Evolutionary conservation across 2,888 invertebrate genomes (phyloP), one percentile per base, ranked within the genome.

Genomic region (Xiphydria camelus): DNA sequence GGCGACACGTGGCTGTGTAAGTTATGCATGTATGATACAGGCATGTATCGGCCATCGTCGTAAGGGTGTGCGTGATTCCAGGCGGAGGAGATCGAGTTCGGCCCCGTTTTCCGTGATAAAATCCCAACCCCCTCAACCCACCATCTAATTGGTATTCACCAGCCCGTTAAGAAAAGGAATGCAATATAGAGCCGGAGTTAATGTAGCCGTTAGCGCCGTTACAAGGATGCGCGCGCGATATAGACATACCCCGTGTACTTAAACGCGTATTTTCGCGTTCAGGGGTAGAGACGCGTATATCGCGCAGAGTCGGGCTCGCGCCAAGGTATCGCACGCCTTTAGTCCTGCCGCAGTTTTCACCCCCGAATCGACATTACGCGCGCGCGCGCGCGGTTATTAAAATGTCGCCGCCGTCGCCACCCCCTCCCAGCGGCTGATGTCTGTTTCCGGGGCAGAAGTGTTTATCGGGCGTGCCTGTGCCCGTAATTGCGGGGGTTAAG

Each of bases 321-420:
- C n/a, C n/a, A n/a, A 29, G 29, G 29, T 29, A 29, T 29, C n/a
- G n/a, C n/a, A n/a, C n/a, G n/a, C n/a, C n/a, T n/a, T n/a, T n/a
- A n/a, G n/a, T n/a, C n/a, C n/a, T n/a, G n/a, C 15, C 12, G 14
- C 3, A 29, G 29, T 6, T 14, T 29, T 15, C 9, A 29, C 37
- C 34, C 32, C 47, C 33, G 26, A 15, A 40, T 48, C 46, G 47
- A 53, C 50, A 55, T 59, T 59, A 61, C 51, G 52, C 55, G 47
- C 55, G 58, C 53, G 58, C 58, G 60, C 51, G 52, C 55, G 47
- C 55, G 58, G 55, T 67, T 67, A 67, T 67, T 68, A 67, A 66
- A 67, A 59, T 60, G 62, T 60, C 65, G 55, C 54, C 58, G 54
- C 43, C 57, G 53, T 38, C 51, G 10, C 23, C 29, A 29, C 29